Evolutionary conservation across 2,888 invertebrate species (phyloP).

Genomic region (Apeira syringaria): DNA sequence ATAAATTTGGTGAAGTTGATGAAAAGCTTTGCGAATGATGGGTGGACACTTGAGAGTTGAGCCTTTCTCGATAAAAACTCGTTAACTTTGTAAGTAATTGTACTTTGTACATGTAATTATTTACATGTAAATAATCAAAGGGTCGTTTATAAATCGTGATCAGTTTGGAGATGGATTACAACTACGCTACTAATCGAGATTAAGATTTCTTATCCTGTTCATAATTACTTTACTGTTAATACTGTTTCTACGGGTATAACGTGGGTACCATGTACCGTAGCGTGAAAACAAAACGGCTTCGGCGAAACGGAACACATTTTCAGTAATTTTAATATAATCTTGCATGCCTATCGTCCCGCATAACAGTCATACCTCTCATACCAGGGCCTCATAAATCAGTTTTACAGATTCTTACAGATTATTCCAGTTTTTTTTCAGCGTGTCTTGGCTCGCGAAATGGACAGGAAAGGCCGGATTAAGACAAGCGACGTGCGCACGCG

Average conservation of each 20-base stretch:
- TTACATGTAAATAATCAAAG: too few species aligned
- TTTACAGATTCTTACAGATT: slow-evolving; percentile 24
- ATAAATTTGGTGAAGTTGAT: not conserved
- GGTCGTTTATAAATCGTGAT: not conserved
- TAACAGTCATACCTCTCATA: not conserved
- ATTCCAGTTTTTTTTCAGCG: slow-evolving; percentile 1
- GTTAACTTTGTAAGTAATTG: slow-evolving; percentile 37
- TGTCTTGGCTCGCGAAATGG: slow-evolving; percentile 40
- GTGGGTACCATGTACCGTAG: too few species aligned
- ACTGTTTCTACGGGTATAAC: too few species aligned
- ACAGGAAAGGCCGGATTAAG: slow-evolving; percentile 56
- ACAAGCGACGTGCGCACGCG: slow-evolving; percentile 35
- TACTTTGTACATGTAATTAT: too few species aligned
- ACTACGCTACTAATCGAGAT: too few species aligned
- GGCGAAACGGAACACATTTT: too few species aligned
- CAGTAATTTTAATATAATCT: too few species aligned
- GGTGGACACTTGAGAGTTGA: slow-evolving; percentile 41
- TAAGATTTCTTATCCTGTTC: too few species aligned
- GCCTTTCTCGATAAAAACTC: slow-evolving; percentile 32
- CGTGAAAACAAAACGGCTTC: too few species aligned
- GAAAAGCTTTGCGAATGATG: slow-evolving; percentile 37
- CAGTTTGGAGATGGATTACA: too few species aligned
- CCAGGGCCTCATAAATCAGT: slow-evolving; percentile 10
- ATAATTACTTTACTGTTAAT: too few species aligned
- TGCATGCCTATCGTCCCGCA: too few species aligned